phyloP scores from a whole-genome alignment of 2,888 invertebrate species.

The Galerucella nymphaeae region DNA sequence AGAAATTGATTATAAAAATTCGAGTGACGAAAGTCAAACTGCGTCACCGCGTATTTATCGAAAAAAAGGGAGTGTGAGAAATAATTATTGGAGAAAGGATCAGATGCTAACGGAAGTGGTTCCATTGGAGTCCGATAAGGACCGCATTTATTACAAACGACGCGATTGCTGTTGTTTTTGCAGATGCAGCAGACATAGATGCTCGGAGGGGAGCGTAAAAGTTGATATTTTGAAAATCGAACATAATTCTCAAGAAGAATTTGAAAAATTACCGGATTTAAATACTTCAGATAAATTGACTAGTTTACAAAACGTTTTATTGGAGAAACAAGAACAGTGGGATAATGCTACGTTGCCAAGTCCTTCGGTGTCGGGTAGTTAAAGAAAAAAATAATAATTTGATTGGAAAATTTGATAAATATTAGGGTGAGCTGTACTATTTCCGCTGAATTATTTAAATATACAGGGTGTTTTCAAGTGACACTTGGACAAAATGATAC shows the following conservation, averaged over 20 bases:
- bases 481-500: too few species aligned
- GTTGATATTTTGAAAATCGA: conserved; percentile 61
- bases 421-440: too few species aligned
- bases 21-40: conserved; percentile 73
- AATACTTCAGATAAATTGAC: conserved; percentile 57
- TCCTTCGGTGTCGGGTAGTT: conserved; percentile 37
- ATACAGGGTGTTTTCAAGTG: too few species aligned
- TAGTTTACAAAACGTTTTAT: conserved; percentile 64
- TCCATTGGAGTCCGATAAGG: conserved; percentile 68
- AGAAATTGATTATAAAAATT: conserved; percentile 69
- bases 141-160: conserved; percentile 59
- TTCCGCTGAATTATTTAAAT: too few species aligned
- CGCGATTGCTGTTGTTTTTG: conserved; percentile 58
- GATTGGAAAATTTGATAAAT: neutral
- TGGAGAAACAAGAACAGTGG: conserved; percentile 69
- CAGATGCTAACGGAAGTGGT: conserved; percentile 64
- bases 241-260: conserved; percentile 48
- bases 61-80: conserved; percentile 64
- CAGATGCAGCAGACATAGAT: conserved; percentile 61
- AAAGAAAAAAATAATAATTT: conserved; percentile 5
- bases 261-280: conserved; percentile 45
- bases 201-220: conserved; percentile 60
- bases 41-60: conserved; percentile 68
- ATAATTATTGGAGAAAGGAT: conserved; percentile 60
- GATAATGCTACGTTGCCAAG: conserved; percentile 60